Base-by-base conservation (phyloP, 2,113 vertebrate species). In the Laterallus jamaicensis region DNA sequence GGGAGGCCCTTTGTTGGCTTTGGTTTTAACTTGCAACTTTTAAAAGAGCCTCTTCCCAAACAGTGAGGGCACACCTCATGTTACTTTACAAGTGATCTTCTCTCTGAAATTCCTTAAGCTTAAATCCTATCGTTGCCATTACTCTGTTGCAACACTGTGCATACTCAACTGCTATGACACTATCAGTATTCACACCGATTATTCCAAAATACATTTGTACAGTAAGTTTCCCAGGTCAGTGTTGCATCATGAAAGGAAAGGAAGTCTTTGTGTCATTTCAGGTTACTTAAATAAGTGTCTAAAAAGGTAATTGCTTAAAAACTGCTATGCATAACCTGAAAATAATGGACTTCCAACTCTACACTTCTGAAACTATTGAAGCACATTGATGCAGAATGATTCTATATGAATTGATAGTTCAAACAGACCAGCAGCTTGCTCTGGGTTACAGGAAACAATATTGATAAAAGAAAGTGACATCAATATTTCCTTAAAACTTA, bases 1-100 rank as follows among this genome's bases (percentile, higher is more conserved):
- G 1, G 24, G 5, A 91, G 35, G 24, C 13, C 0, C 0, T 64
- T 82, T 32, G 26, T 5, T 81, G 7, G 0, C 10, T 68, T 66
- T 73, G 10, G 26, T 32, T 69, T 76, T 54, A 58, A 28, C 6
- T 3, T 68, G 28, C 18, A 35, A 13, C 58, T 76, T 42, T 90
- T 55, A 19, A 71, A 64, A 35, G 52, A 76, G 22, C 10, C 17
- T 64, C 11, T 77, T 32, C 24, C 19, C 16, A 31, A 49, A 50
- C 4, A 35, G 29, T 5, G 21, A 82, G 24, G 24, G 59, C 24
- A 49, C 49, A 22, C 8, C 20, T 49, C 49, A 22, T 11, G 4
- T 22, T 11, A 49, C 49, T 22, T 49, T 49, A 49, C 44, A 47
- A 47, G 44, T 47, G 42, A 42, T 42, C 15, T 15, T 42, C 40